A percentile compares a stretch with the other conserved stretches of the same genome.
These are phyloP conservation scores for Sciaenops ocellatus DNA, from an alignment of 2,797 vertebrate species.

Conservation along the genomic window DNA sequence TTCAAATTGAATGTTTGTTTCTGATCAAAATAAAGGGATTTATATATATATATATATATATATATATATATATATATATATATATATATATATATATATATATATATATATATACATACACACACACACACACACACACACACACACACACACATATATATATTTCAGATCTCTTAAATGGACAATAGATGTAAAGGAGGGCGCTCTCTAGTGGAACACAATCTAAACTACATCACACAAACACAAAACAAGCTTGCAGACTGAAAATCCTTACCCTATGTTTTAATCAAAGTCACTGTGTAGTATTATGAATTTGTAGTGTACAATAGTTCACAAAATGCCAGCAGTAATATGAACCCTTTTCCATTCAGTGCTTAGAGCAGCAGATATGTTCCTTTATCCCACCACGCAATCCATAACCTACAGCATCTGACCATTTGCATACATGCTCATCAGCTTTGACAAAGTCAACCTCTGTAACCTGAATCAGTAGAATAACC, in stretches of 20 bases:
- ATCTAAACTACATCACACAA: constrained; percentile 27
- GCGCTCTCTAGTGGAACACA: constrained; percentile 69
- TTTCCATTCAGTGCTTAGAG: constrained; percentile 29
- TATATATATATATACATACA: neutral
- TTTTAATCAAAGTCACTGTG: constrained; percentile 19
- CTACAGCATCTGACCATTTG: constrained; percentile 59
- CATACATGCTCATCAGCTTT: constrained; percentile 57
- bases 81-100: neutral
- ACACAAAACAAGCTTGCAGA: neutral
- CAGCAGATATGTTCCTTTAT: constrained; percentile 43
- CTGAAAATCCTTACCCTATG: constrained; percentile 1
- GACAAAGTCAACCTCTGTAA: constrained; percentile 69
- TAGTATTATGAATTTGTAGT: constrained; percentile 11
- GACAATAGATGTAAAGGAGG: constrained; percentile 44
- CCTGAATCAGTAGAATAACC: constrained; percentile 65
- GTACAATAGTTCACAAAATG: constrained; percentile 23
- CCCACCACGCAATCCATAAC: constrained; percentile 33
- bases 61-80: neutral
- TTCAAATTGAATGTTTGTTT: constrained; percentile 38
- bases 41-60: constrained; percentile 5
- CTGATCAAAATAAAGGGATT: constrained; percentile 22
- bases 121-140: too few relatives aligned
- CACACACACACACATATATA: too few relatives aligned
- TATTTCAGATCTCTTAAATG: constrained; percentile 5
- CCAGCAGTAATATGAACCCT: constrained; percentile 26